phyloP scores from a whole-genome alignment of 2,113 vertebrate genomes.

The Calidris pugnax region DNA sequence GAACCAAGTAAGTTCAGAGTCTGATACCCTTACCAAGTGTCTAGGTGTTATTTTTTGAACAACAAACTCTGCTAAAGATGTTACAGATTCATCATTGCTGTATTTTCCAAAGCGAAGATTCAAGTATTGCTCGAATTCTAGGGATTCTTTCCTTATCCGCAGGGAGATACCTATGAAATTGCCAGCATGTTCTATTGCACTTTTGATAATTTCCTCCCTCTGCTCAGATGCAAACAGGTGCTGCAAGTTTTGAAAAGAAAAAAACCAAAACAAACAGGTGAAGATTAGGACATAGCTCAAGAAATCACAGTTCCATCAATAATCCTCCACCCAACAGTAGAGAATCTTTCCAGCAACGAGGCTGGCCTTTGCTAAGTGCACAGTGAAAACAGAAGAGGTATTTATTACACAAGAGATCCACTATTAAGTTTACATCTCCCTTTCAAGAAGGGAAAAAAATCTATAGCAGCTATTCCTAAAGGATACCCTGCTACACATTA shows the following conservation, averaged over 20 bases:
- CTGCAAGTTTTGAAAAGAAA: constrained; percentile 72
- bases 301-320: background rate
- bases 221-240: constrained; percentile 97
- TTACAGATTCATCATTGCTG: constrained; percentile 94
- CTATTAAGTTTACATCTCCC: background rate
- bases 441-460: background rate
- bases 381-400: background rate
- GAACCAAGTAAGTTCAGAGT: background rate
- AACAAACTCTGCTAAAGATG: constrained; percentile 95
- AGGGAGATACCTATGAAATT: constrained; percentile 94
- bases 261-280: background rate
- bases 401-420: background rate
- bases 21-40: constrained; percentile 82
- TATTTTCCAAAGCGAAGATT: constrained; percentile 94
- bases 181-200: constrained; percentile 95
- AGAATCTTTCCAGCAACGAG: background rate
- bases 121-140: constrained; percentile 90
- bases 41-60: constrained; percentile 95
- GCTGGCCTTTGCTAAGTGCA: background rate
- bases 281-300: background rate
- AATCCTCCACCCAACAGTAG: background rate
- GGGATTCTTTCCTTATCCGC: constrained; percentile 87
- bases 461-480: background rate
- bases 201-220: constrained; percentile 94
- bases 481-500: background rate